Evolutionary conservation across 2,797 vertebrate species (phyloP), one percentile per base, ranked within the genome.

Genomic region (Acrocephalus scirpaceus): DNA sequence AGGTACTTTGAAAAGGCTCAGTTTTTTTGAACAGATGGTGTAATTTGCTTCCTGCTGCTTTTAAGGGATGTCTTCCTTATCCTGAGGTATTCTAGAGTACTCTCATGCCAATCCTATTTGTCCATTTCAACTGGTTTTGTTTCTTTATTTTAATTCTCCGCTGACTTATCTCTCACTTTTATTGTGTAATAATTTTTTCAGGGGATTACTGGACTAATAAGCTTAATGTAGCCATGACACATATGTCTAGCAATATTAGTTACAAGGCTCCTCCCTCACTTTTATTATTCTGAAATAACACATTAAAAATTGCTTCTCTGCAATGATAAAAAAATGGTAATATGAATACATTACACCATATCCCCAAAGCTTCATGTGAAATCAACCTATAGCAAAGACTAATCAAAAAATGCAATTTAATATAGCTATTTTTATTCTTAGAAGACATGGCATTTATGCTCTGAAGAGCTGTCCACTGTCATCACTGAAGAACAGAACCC

Each of bases 41-140:
- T 45, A 77, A 62, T 95, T 92, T 89, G 10, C 27, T 88, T 87
- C 60, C 51, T 73, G 75, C 26, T 92, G 30, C 69, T 93, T 96
- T 78, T 96, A 83, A 95, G 66, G 4, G 4, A 70, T 92, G 26
- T 61, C 69, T 71, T 94, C 26, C n/a, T 45, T 56, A 93, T 62
- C 86, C 90, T 80, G 51, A 76, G 74, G 44, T 82, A 53, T 80
- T 67, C 65, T 53, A 56, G 60, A 32, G 15, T 18, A 83, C 74
- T 80, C 45, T 83, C 34, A 34, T 89, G 32, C 23, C 91, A 92
- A 75, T 80, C 13, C 8, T 92, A 29, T 94, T 94, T 88, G 26
- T 78, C 25, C 12, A 40, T 91, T 94, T 53, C 4, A 30, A 34
- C 34, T 47, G 18, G 2, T 92, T 94, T 91, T 71, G 9, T 56